Base-by-base conservation (phyloP, 2,113 vertebrate genomes). In the Cyanoramphus novaezelandiae region DNA sequence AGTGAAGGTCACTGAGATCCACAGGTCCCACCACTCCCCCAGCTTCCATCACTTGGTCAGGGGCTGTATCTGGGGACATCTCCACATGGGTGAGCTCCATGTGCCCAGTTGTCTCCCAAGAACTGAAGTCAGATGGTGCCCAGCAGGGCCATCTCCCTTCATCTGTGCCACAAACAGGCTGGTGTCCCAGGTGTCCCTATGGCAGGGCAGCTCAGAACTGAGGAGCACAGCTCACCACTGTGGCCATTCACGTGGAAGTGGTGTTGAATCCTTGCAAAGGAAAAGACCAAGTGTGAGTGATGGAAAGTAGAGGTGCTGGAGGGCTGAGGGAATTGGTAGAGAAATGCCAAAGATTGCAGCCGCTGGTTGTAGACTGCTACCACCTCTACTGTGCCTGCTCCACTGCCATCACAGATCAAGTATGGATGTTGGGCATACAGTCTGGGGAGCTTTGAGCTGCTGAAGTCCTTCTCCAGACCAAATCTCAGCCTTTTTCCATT, bases 1-100 rank as follows among this genome's bases (percentile, higher is more conserved):
- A 98, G 99, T 98, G 92, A 7, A 14, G 35, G 46, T 65, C 84
- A 17, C 2, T 13, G 78, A 69, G 49, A 35, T 50, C 71, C 43
- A 15, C 0, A 21, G 0, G 52, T 87, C 55, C 74, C 43, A 64
- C 10, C 29, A 16, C 2, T 62, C 28, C 53, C 70, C 11, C 39
- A 49, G 69, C 50, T 47, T 50, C 49, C 17, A 27, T 60, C 70
- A 18, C 23, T 65, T 44, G 35, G 9, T 20, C 62, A 64, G 55
- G 46, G 46, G 46, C 46, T 47, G 20, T 47, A 47, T 47, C 46
- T 47, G 33, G 43, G 43, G 43, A 44, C 43, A 44, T 44, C 43
- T 44, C 43, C 43, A 44, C 43, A 44, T 44, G 14, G 43, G 43
- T 44, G 43, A 44, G 17, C 43, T 44, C 43, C 43, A 44, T 17